Conservation (phyloP, 2,888 invertebrate genomes). For the Dryomyza anilis region DNA sequence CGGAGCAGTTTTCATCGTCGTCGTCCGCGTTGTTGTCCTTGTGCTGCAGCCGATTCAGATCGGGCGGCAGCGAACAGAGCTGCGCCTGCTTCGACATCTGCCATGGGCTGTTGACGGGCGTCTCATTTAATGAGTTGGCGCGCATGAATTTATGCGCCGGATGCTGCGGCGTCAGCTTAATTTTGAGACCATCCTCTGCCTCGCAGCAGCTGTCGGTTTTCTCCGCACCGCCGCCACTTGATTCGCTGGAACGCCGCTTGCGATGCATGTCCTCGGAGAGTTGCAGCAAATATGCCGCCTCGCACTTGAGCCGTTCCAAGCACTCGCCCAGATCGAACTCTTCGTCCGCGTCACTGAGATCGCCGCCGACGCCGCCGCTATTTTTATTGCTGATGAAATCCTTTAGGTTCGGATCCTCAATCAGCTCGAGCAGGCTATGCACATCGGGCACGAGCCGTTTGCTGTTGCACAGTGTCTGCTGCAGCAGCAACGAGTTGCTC, state of each 20-base stretch:
- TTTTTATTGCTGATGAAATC: constrained; percentile 65
- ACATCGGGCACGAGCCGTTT: constrained; percentile 74
- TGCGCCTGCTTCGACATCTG: constrained; percentile 41
- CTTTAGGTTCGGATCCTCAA: constrained; percentile 68
- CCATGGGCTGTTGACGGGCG: constrained; percentile 42
- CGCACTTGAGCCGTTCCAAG: constrained; percentile 69
- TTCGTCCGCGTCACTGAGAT: too few species aligned
- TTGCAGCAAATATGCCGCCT: constrained; percentile 73
- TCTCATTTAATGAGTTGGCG: constrained; percentile 56
- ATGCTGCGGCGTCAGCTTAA: constrained; percentile 36
- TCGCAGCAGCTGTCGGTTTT: constrained; percentile 46
- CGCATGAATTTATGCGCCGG: constrained; percentile 47
- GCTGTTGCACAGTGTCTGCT: constrained; percentile 46
- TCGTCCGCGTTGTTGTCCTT: constrained; percentile 18
- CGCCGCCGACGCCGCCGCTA: constrained; percentile 62
- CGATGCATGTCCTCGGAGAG: constrained; percentile 62
- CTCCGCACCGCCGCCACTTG: constrained; percentile 35
- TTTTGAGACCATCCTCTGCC: constrained; percentile 50
- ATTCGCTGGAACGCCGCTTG: constrained; percentile 36
- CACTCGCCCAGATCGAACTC: constrained; percentile 71
- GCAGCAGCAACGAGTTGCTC: constrained; percentile 40
- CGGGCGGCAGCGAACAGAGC: constrained; percentile 53
- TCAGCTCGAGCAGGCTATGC: constrained; percentile 65
- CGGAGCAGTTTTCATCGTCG: constrained; percentile 46
- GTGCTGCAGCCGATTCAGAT: constrained; percentile 48